These are phyloP conservation scores for Danio aesculapii DNA, from an alignment of 2,797 vertebrate genomes.

Conservation along the genomic window DNA sequence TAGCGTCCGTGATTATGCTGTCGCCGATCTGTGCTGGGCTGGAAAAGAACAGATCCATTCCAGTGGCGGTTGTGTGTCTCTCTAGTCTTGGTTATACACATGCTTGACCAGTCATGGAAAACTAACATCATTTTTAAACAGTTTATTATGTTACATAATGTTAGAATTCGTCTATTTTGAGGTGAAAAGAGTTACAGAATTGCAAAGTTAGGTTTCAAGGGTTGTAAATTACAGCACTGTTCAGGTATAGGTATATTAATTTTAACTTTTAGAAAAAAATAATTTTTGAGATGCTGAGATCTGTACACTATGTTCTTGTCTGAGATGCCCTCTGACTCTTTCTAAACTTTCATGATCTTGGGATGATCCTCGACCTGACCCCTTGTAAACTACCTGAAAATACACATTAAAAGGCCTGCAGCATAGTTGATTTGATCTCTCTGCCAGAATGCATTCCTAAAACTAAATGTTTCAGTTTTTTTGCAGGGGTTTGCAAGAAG, in stretches of 20 bases:
- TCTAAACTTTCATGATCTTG: background rate
- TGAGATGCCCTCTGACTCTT: background rate
- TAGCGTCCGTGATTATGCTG: slow-evolving; percentile 57
- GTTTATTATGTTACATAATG: background rate
- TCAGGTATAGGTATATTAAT: background rate
- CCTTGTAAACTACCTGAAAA: background rate
- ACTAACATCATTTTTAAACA: background rate
- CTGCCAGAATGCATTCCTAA: background rate
- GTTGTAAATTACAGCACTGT: background rate
- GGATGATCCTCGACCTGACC: background rate
- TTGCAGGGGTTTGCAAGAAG: no score
- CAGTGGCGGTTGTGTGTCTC: slow-evolving; percentile 14
- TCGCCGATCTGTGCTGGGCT: slow-evolving; percentile 41
- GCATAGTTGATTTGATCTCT: background rate
- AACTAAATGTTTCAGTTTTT: no score
- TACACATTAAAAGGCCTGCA: background rate
- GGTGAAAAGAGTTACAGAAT: background rate
- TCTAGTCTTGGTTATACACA: background rate
- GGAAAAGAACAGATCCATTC: slow-evolving; percentile 27
- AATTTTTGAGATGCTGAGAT: background rate
- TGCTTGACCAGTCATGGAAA: slow-evolving; percentile 11
- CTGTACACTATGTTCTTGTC: background rate
- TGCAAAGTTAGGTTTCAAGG: background rate
- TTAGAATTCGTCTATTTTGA: background rate
- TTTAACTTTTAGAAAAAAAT: background rate